Conservation (phyloP, 2,113 vertebrate genomes). For the Morphnarchus princeps region DNA sequence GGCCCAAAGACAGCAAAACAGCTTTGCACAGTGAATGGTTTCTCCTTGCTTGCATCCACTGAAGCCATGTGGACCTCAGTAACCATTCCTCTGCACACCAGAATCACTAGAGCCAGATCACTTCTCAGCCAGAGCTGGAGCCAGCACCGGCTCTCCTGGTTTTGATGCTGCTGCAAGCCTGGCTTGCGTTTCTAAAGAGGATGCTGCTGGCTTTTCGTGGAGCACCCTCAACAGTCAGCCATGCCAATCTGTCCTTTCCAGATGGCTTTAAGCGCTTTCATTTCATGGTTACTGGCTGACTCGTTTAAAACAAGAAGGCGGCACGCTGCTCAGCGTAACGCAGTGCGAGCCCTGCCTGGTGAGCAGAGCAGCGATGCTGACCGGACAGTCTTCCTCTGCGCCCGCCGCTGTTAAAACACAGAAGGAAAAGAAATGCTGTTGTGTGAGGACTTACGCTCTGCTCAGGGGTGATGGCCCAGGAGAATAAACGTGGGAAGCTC, state of each 20-base stretch:
- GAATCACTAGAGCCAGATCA: not conserved
- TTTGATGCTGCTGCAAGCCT: not conserved
- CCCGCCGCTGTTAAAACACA: not conserved
- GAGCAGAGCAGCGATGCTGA: not conserved
- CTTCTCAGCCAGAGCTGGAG: not conserved
- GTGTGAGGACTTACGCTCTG: not conserved
- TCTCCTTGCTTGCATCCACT: not conserved
- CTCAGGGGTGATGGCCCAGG: not conserved
- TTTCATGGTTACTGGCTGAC: not conserved
- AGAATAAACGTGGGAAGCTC: not conserved
- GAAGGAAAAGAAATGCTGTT: not conserved
- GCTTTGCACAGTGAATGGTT: not conserved
- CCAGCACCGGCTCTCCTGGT: not conserved
- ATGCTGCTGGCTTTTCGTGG: not conserved
- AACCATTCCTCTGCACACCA: not conserved
- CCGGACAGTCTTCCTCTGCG: accelerated
- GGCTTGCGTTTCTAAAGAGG: not conserved
- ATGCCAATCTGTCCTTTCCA: not conserved
- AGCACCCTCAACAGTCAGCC: not conserved
- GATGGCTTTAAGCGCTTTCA: not conserved
- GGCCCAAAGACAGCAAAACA: not conserved
- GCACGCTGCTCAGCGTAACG: accelerated
- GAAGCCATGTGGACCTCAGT: not conserved
- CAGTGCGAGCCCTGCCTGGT: not conserved
- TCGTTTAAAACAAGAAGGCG: not conserved